Evolutionary conservation across 2,797 vertebrate species (phyloP).

Genomic region (Acanthiza pusilla): DNA sequence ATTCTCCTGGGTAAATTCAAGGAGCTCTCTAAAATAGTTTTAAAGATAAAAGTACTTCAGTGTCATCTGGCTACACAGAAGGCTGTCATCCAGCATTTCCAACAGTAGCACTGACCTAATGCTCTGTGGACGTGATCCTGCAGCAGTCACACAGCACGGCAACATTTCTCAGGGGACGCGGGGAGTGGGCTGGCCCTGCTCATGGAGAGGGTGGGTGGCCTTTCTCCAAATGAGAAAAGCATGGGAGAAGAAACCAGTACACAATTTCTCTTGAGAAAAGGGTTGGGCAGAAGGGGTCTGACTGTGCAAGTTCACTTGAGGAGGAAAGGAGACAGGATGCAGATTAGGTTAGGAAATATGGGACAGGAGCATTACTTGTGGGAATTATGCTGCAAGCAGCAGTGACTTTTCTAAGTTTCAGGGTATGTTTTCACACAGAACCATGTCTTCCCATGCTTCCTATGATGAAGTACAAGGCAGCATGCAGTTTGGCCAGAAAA

Average conservation of each 20-base stretch:
- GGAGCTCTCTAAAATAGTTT: not conserved
- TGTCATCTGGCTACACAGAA: not conserved
- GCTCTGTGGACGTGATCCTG: not conserved
- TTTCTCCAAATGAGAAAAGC: not conserved
- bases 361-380: not conserved
- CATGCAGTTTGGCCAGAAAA: not conserved
- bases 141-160: not conserved
- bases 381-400: not conserved
- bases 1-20: slow-evolving; percentile 22
- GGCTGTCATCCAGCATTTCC: not conserved
- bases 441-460: not conserved
- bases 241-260: not conserved
- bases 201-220: fast-evolving
- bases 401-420: not conserved
- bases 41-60: not conserved
- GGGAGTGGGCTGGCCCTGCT: not conserved
- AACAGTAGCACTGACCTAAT: not conserved
- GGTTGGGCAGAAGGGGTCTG: not conserved
- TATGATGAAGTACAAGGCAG: not conserved
- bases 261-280: not conserved
- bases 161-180: fast-evolving
- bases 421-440: not conserved
- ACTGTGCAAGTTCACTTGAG: not conserved
- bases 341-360: not conserved
- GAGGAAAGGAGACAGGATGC: not conserved